A percentile compares a stretch with the other conserved stretches of the same genome.
Conservation (phyloP, 2,888 invertebrate genomes). For the Dolomedes plantarius region DNA sequence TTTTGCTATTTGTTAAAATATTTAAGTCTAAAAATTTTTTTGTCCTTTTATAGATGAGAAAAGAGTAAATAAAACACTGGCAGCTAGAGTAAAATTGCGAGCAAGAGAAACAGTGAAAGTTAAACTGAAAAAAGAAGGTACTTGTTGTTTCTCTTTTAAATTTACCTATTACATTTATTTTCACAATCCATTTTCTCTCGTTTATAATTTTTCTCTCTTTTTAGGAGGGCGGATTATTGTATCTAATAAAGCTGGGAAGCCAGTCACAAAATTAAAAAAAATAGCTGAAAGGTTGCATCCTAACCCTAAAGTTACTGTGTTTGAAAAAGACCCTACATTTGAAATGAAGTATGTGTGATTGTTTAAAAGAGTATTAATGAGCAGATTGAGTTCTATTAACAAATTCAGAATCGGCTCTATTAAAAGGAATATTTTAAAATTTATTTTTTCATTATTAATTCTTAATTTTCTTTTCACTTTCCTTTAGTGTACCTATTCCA, state of each 20-base stretch:
- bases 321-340: conserved; percentile 77
- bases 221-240: conserved; percentile 57
- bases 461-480: too few relatives aligned
- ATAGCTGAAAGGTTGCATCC: conserved; percentile 75
- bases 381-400: too few relatives aligned
- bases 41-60: conserved; percentile 35
- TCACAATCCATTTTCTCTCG: neutral
- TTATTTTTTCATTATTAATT: too few relatives aligned
- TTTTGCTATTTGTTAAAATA: too few relatives aligned
- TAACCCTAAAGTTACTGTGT: conserved; percentile 76
- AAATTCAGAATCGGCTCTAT: too few relatives aligned
- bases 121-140: conserved; percentile 68
- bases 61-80: conserved; percentile 51
- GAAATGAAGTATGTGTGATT: conserved; percentile 77
- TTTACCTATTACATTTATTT: neutral
- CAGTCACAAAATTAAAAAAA: conserved; percentile 56
- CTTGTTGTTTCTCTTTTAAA: neutral
- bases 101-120: conserved; percentile 67
- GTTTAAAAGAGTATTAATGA: too few relatives aligned
- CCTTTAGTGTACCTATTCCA: conserved; percentile 77
- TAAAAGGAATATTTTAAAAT: too few relatives aligned
- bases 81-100: conserved; percentile 61
- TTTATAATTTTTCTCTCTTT: neutral
- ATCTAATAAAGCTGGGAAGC: conserved; percentile 55
- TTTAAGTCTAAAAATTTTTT: too few relatives aligned